Evolutionary conservation across 1,140 invertebrate species (phyloP), one percentile per base, ranked within the genome.

Genomic region (Lasioglossum baleicum): DNA sequence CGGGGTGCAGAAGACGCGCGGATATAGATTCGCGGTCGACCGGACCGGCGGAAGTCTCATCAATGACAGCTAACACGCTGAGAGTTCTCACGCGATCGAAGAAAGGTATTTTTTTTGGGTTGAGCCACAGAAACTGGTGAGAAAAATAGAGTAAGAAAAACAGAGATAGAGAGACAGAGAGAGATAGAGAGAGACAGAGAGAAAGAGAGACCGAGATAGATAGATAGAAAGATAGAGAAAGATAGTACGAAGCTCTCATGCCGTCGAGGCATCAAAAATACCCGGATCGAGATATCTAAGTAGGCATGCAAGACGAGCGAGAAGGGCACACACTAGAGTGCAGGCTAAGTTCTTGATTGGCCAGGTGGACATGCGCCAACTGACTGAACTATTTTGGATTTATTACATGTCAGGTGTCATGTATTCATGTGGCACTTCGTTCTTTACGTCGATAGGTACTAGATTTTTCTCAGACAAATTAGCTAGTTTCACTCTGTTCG

Each of bases 321-420:
- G 81, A 84, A 85, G 90, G 88, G 88, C 85, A 92, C 85, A 91
- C 83, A 89, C 91, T 92, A 93, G 63, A 89, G 92, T 92, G 92
- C 92, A 93, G 83, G 82, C 91, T 92, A 92, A 70, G 88, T 89
- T 90, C 17, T 89, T 88, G 83, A 86, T 88, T 86, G 86, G 90
- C 90, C 90, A 92, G 91, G 87, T 92, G 89, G 91, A 87, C 90
- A 92, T 93, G 90, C 89, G 88, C 90, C 90, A 91, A 83, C 90
- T 91, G 91, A 91, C 90, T 88, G 83, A 84, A 86, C 75, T 86
- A 85, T 85, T 70, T 61, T 66, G 78, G 87, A 82, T n/a, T 58
- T n/a, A 58, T 79, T 83, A 88, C 80, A 83, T 87, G 83, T 88
- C 84, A 87, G 80, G 77, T 85, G 75, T 67, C 42, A 67, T 88